phyloP scores from a whole-genome alignment of 1,140 invertebrate genomes.

The Plectus sambesii region DNA sequence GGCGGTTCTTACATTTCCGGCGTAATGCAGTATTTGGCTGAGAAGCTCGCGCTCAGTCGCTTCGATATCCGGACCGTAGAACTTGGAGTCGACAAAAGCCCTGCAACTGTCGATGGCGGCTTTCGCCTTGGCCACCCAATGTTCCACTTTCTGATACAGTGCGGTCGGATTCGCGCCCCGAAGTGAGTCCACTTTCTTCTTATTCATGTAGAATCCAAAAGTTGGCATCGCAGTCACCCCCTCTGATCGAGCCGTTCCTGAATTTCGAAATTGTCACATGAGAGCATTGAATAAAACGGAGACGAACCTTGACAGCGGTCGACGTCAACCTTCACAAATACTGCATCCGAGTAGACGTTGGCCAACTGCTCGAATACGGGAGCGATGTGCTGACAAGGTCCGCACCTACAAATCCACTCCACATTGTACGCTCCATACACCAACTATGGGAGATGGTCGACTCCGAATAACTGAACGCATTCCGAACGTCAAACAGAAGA shows the following conservation, averaged over 20 bases:
- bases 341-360: conserved; percentile 22
- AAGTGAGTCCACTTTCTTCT: conserved; percentile 24
- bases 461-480: conserved; percentile 15
- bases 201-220: conserved; percentile 27
- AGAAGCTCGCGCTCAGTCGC: conserved; percentile 8
- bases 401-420: too few species aligned
- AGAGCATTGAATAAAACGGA: neutral
- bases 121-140: conserved; percentile 22
- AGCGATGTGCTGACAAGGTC: conserved; percentile 30
- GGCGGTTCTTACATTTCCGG: conserved; percentile 1
- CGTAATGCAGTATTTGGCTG: conserved; percentile 9
- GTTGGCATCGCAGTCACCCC: conserved; percentile 34
- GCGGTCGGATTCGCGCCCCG: conserved; percentile 3
- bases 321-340: conserved; percentile 33
- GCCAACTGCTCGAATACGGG: conserved; percentile 30
- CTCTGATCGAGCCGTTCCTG: conserved; percentile 21
- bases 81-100: too few species aligned
- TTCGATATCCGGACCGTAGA: conserved; percentile 11
- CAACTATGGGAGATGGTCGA: too few species aligned
- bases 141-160: neutral
- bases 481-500: neutral
- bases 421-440: too few species aligned
- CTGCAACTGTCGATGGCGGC: too few species aligned
- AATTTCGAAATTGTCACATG: conserved; percentile 12
- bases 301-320: conserved; percentile 25